Conservation (phyloP, 1,140 invertebrate species). For the Drosophila arizonae region DNA sequence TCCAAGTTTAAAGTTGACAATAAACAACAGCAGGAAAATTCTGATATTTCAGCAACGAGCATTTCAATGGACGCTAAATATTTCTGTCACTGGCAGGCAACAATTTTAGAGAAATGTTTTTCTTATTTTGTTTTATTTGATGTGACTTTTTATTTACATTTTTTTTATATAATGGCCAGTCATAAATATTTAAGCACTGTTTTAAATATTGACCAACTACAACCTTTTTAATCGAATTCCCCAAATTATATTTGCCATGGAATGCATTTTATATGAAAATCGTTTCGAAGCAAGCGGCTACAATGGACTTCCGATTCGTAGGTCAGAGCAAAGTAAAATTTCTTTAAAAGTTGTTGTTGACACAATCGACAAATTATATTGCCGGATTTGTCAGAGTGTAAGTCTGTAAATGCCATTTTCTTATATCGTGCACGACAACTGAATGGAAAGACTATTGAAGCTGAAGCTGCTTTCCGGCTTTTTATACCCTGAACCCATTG, state of each 20-base stretch:
- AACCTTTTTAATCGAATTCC: neutral
- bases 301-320: no score
- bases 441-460: neutral
- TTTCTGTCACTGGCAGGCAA: conserved; percentile 20
- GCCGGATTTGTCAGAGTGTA: no score
- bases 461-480: neutral
- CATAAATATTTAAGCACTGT: neutral
- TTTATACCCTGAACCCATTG: no score
- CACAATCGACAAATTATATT: no score
- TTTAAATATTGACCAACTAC: neutral
- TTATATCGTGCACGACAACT: neutral
- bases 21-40: conserved; percentile 9
- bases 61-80: conserved; percentile 14
- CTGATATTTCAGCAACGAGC: conserved; percentile 1
- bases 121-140: no score
- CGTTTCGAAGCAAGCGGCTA: no score
- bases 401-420: no score
- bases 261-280: no score
- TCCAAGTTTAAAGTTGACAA: conserved; percentile 19
- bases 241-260: neutral
- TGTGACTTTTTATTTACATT: no score
- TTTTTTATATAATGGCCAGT: neutral
- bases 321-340: no score
- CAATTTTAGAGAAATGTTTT: neutral
- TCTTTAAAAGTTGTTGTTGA: no score